phyloP scores from a whole-genome alignment of 23 tunicate species.

The Diplosoma virens region DNA sequence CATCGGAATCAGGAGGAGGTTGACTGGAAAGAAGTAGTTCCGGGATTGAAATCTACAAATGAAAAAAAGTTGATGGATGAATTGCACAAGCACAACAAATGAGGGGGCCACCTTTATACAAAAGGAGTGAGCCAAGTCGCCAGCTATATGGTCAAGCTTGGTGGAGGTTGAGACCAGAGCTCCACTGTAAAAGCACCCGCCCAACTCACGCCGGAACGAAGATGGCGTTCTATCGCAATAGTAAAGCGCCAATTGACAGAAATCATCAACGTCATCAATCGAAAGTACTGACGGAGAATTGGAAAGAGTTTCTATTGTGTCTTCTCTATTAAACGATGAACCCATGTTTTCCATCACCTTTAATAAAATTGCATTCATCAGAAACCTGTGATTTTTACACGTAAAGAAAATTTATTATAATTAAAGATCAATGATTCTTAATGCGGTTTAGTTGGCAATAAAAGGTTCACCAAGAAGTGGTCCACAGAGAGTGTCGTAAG shows the following conservation, averaged over 20 bases:
- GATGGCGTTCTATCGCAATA: conserved; percentile 78
- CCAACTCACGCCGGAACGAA: conserved; percentile 61
- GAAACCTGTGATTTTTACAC: background rate
- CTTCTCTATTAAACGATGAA: conserved; percentile 3
- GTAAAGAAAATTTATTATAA: no score
- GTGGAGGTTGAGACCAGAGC: conserved; percentile 42
- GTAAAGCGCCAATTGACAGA: conserved; percentile 82
- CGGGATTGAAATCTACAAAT: conserved; percentile 39
- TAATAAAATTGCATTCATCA: background rate
- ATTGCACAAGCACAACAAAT: background rate
- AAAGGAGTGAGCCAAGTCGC: conserved; percentile 57
- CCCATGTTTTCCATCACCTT: conserved; percentile 35
- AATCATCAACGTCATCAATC: conserved; percentile 75
- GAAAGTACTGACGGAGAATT: conserved; percentile 65
- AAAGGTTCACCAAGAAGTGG: no score
- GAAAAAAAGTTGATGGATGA: background rate
- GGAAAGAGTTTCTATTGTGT: conserved; percentile 37
- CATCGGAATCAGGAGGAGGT: conserved; percentile 6
- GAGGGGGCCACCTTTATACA: conserved; percentile 43
- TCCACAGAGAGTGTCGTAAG: no score
- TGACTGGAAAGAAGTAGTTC: conserved; percentile 48
- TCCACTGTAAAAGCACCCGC: conserved; percentile 55
- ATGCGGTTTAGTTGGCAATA: no score
- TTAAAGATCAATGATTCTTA: no score
- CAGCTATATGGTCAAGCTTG: conserved; percentile 33